A percentile compares a stretch with the other conserved stretches of the same genome.
These are phyloP conservation scores for Leptatherina wallacei DNA, from an alignment of 2,797 vertebrate genomes.

Conservation along the genomic window DNA sequence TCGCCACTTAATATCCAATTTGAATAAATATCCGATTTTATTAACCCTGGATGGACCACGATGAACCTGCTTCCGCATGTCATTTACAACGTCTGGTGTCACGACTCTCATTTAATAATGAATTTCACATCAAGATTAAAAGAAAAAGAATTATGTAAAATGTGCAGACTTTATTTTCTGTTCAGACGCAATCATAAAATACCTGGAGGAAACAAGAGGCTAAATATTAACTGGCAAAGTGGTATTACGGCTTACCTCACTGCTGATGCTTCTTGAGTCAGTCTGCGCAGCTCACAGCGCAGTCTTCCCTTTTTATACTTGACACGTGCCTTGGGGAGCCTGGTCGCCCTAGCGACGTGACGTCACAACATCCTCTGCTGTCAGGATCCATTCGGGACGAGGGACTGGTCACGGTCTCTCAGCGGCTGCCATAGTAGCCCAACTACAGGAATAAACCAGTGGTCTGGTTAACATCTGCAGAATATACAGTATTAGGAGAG, in stretches of 20 bases:
- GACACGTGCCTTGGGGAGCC: slow-evolving; percentile 66
- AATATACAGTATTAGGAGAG: no score
- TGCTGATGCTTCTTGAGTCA: slow-evolving; percentile 54
- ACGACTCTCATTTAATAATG: background rate
- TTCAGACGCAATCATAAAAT: background rate
- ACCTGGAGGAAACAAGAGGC: accelerated
- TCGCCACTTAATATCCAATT: no score
- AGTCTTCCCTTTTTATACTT: slow-evolving; percentile 60
- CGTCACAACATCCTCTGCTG: slow-evolving; percentile 66
- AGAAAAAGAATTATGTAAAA: background rate
- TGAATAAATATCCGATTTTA: background rate
- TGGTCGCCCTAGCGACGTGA: slow-evolving; percentile 69
- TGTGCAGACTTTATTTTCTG: background rate
- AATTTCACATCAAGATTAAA: background rate
- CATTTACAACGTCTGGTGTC: background rate
- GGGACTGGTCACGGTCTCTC: slow-evolving; percentile 54
- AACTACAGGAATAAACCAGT: background rate
- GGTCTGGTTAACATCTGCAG: background rate
- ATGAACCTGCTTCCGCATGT: background rate
- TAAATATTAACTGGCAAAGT: background rate
- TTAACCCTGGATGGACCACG: background rate
- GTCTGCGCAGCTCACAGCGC: slow-evolving; percentile 39
- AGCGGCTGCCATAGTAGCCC: slow-evolving; percentile 12
- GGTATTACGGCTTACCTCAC: slow-evolving; percentile 59
- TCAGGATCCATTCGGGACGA: slow-evolving; percentile 63